phyloP scores from a whole-genome alignment of 2,113 vertebrate genomes.

The Benitochromis conjunctus region DNA sequence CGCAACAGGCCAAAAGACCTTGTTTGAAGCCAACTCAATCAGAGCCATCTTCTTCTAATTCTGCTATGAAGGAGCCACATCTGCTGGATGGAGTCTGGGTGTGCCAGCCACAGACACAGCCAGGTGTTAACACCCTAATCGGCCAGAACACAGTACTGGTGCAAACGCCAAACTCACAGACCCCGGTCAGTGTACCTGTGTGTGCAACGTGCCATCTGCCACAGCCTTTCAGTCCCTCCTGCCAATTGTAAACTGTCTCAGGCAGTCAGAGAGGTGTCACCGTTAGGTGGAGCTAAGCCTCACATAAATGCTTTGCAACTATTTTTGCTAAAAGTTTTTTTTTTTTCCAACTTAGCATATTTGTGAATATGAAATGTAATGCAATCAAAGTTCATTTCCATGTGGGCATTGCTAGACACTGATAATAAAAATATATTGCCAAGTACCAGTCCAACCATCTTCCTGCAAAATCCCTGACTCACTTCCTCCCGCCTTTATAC shows the following conservation, averaged over 20 bases:
- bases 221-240: too few relatives aligned
- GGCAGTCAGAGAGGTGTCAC: background rate
- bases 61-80: too few relatives aligned
- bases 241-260: background rate
- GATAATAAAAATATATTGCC: background rate
- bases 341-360: rapidly evolving
- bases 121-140: too few relatives aligned
- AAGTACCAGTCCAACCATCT: background rate
- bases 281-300: background rate
- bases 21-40: too few relatives aligned
- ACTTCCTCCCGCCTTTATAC: background rate
- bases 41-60: too few relatives aligned
- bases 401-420: background rate
- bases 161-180: too few relatives aligned
- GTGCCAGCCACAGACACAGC: too few relatives aligned
- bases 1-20: too few relatives aligned
- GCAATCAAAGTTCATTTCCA: background rate
- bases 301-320: background rate
- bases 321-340: background rate
- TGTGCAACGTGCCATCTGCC: too few relatives aligned
- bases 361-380: background rate
- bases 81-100: too few relatives aligned
- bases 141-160: too few relatives aligned
- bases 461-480: background rate
- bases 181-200: too few relatives aligned